phyloP scores from a whole-genome alignment of 2,888 invertebrate species.

The Eupithecia centaureata region DNA sequence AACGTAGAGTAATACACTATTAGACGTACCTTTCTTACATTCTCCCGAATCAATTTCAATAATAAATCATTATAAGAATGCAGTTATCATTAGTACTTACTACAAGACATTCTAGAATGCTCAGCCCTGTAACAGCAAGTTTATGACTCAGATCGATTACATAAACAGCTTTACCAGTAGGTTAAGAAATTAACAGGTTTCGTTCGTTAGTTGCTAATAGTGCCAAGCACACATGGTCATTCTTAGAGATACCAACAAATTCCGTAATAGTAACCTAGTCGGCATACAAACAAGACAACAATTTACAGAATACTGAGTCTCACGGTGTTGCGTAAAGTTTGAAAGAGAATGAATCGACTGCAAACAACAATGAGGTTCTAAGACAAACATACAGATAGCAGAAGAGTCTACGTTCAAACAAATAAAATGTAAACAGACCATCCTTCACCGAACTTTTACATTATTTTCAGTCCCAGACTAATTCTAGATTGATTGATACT shows the following conservation, averaged over 20 bases:
- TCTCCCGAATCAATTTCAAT: background rate
- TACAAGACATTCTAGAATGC: background rate
- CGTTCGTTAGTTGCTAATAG: conserved; percentile 39
- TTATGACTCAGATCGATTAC: conserved; percentile 41
- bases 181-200: conserved; percentile 44
- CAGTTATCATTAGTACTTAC: background rate
- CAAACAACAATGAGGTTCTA: background rate
- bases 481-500: background rate
- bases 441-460: background rate
- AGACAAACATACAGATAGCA: conserved; percentile 1
- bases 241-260: conserved; percentile 31
- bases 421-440: background rate
- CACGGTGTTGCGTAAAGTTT: conserved; percentile 60
- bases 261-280: conserved; percentile 8
- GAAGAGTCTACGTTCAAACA: background rate
- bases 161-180: conserved; percentile 43
- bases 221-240: conserved; percentile 46
- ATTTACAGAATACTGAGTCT: conserved; percentile 48
- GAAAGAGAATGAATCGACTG: conserved; percentile 4
- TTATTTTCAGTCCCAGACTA: background rate
- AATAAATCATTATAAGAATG: background rate
- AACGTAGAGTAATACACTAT: background rate
- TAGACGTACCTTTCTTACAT: background rate
- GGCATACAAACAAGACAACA: conserved; percentile 37
- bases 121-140: conserved; percentile 11